A percentile compares a stretch with the other conserved stretches of the same genome.
Evolutionary conservation across 2,888 invertebrate species (phyloP).

Genomic region (Notocelia uddmanniana): DNA sequence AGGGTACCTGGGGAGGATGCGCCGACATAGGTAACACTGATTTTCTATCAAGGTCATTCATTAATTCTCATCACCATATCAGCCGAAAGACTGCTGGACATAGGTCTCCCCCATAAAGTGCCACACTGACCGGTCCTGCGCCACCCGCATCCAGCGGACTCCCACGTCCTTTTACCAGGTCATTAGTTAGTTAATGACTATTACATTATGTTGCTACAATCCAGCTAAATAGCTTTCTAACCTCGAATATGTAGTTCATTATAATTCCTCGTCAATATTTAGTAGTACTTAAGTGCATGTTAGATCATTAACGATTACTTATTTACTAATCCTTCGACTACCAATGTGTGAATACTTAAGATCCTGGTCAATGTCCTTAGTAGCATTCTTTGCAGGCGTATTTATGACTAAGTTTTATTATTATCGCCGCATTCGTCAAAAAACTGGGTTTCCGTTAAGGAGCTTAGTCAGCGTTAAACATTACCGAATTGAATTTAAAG

Average conservation of each 20-base stretch:
- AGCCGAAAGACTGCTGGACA: too few species aligned
- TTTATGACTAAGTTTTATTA: background rate
- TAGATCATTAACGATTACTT: background rate
- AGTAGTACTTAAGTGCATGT: too few species aligned
- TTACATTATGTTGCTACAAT: background rate
- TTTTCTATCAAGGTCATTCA: background rate
- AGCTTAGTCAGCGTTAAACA: background rate
- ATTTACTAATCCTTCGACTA: slow-evolving; percentile 21
- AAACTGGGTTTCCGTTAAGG: background rate
- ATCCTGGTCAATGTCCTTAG: slow-evolving; percentile 29
- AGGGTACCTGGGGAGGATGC: slow-evolving; percentile 95
- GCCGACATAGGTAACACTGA: slow-evolving; percentile 94
- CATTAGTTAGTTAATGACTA: background rate
- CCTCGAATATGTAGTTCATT: background rate
- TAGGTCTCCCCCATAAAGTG: too few species aligned
- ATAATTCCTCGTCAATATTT: too few species aligned
- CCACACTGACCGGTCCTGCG: too few species aligned
- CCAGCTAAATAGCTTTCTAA: background rate
- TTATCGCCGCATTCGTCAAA: slow-evolving; percentile 13
- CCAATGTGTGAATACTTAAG: slow-evolving; percentile 1
- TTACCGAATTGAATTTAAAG: slow-evolving; percentile 7
- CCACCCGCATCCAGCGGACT: too few species aligned
- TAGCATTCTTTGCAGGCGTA: slow-evolving; percentile 19
- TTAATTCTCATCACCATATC: too few species aligned
- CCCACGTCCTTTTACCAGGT: too few species aligned